Conservation (phyloP, 2,888 invertebrate genomes). For the Eurytoma californica region DNA sequence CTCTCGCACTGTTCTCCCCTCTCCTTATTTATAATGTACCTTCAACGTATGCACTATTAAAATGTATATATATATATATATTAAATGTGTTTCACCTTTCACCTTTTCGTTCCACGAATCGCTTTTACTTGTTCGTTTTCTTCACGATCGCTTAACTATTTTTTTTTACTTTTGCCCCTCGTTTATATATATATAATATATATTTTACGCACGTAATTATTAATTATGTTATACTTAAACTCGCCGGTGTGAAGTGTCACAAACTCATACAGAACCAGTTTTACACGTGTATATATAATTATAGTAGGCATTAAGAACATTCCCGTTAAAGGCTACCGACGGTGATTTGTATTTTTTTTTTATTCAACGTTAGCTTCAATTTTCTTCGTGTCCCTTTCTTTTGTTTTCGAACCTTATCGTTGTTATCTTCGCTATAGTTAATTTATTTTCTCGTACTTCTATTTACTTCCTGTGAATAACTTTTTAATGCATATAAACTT, state of each 20-base stretch:
- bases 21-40: background rate
- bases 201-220: slow-evolving; percentile 36
- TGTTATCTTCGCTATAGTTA: background rate
- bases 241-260: slow-evolving; percentile 38
- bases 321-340: slow-evolving; percentile 52
- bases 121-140: background rate
- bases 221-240: slow-evolving; percentile 29
- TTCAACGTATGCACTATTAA: slow-evolving; percentile 34
- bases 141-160: slow-evolving; percentile 18
- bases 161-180: slow-evolving; percentile 1
- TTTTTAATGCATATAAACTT: background rate
- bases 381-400: background rate
- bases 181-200: slow-evolving; percentile 43
- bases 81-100: slow-evolving; percentile 1
- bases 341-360: slow-evolving; percentile 42
- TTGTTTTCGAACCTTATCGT: background rate
- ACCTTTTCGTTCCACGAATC: background rate
- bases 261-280: slow-evolving; percentile 37
- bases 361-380: slow-evolving; percentile 1
- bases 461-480: no score
- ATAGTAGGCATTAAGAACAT: slow-evolving; percentile 58
- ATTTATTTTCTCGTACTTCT: background rate
- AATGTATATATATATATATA: slow-evolving; percentile 12
- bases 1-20: background rate
- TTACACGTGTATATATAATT: slow-evolving; percentile 56